Percentiles rank a stretch among this genome's conserved stretches.
phyloP scores from a whole-genome alignment of 2,888 invertebrate genomes.

The Andrena minutula region DNA sequence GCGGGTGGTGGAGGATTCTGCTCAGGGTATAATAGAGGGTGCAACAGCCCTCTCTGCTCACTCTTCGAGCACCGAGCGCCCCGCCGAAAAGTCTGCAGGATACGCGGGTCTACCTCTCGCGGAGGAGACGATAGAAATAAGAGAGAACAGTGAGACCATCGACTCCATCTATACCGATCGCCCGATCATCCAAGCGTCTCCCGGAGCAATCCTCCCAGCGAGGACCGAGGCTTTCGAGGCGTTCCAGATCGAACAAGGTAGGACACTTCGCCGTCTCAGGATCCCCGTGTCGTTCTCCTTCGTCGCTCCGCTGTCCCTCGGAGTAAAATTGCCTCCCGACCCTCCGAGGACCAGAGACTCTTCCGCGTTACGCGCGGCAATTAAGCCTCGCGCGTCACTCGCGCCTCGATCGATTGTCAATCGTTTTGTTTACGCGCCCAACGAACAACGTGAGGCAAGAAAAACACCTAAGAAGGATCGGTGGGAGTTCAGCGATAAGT shows the following conservation, averaged over 20 bases:
- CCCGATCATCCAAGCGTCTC: neutral
- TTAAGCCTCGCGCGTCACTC: slow-evolving; percentile 3
- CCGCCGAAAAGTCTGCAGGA: slow-evolving; percentile 63
- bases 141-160: no score
- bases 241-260: slow-evolving; percentile 12
- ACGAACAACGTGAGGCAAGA: neutral
- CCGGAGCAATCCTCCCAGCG: neutral
- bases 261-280: neutral
- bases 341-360: neutral
- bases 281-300: neutral
- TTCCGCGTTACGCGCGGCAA: neutral
- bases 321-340: neutral
- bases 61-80: slow-evolving; percentile 74
- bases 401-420: slow-evolving; percentile 35
- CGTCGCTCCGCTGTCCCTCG: neutral
- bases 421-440: slow-evolving; percentile 56
- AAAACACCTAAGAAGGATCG: neutral
- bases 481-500: neutral
- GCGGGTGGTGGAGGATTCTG: slow-evolving; percentile 73
- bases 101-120: neutral
- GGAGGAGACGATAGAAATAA: neutral
- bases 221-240: neutral
- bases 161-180: neutral
- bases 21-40: slow-evolving; percentile 82
- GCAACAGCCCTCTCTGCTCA: slow-evolving; percentile 80